Base-by-base conservation (phyloP, 2,113 vertebrate species). In the Bos taurus region DNA sequence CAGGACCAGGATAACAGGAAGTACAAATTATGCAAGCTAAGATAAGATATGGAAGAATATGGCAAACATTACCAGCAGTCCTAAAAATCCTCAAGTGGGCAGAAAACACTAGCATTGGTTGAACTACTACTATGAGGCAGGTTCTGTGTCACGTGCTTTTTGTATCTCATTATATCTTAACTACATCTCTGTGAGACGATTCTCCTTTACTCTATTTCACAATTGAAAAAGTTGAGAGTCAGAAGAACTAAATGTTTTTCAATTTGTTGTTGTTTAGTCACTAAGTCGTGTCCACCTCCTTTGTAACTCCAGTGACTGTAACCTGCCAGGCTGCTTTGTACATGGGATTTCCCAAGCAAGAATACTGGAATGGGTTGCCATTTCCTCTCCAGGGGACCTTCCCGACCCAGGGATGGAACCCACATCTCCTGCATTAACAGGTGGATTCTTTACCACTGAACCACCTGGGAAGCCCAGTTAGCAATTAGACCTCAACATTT, bases 401-500 rank as follows among this genome's bases (percentile, higher is more conserved):
- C 23, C 36, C 0, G 0, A 25, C 23, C 36, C 36, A 77, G 36
- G 71, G 36, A 77, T 77, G 11, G 71, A 77, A 77, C 23, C 21
- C 11, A 77, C 12, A 43, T 26, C 36, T 43, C 71, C 23, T 43
- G 23, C 36, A 77, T 77, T 77, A 77, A 43, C 23, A 26, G 71
- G 21, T 43, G 23, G 36, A 14, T 43, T 77, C 36, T 43, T 77
- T 77, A 43, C 71, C 36, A 77, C 23, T 77, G 71, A 77, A 14
- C 11, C 21, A 77, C 71, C 71, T 43, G 71, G 12, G 36, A 43
- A 77, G 71, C 23, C 23, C 36, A 43, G 7, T 77, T 64, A 64
- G 21, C 60, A 90, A 97, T 96, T 54, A 97, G 56, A 85, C 46
- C 48, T 95, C 62, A 90, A 74, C 74, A 82, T 92, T 95, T 90